phyloP scores from a whole-genome alignment of 2,797 vertebrate species.

The Megaceryle alcyon region DNA sequence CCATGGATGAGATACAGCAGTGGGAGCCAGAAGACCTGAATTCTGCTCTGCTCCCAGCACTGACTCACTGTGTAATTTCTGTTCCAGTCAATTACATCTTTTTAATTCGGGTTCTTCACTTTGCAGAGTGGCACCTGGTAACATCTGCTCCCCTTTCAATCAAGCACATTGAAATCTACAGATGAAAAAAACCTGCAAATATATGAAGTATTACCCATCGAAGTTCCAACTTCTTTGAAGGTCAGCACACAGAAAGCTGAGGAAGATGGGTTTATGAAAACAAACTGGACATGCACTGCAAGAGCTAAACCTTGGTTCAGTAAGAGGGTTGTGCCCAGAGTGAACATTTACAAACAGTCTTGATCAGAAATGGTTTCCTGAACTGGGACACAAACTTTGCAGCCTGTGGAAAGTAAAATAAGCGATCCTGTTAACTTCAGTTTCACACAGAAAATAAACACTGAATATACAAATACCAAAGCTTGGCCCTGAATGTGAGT shows the following conservation, averaged over 20 bases:
- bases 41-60: background rate
- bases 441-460: background rate
- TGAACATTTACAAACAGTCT: background rate
- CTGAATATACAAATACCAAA: background rate
- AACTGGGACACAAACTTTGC: background rate
- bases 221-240: background rate
- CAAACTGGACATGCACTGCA: background rate
- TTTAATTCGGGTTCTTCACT: background rate
- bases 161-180: background rate
- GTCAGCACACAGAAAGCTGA: background rate
- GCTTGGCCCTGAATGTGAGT: background rate
- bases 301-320: background rate
- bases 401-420: background rate
- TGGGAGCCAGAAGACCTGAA: conserved; percentile 6
- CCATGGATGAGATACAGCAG: background rate
- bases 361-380: background rate
- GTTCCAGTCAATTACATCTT: background rate
- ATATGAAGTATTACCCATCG: background rate
- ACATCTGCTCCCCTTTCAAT: background rate
- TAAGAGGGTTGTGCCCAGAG: background rate
- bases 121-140: background rate
- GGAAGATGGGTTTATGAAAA: background rate
- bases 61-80: conserved; percentile 14
- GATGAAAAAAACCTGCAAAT: background rate
- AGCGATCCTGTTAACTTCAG: background rate